A percentile compares a stretch with the other conserved stretches of the same genome.
Conservation (phyloP, 2,888 invertebrate genomes). For the Drosophila prostipennis region DNA sequence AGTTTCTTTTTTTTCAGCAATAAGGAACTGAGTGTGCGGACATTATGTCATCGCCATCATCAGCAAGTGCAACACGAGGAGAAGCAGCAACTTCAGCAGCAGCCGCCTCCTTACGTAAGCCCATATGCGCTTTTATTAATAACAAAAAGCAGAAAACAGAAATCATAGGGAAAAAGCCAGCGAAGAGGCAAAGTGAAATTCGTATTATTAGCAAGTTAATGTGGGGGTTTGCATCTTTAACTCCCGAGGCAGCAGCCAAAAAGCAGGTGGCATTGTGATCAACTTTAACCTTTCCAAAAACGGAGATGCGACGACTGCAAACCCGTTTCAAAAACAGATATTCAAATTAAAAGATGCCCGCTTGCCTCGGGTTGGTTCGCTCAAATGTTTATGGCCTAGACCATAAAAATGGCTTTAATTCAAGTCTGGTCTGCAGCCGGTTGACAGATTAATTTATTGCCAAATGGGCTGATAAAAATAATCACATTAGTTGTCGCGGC, state of each 20-base stretch:
- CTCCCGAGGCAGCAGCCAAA: constrained; percentile 3
- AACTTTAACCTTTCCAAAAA: constrained; percentile 61
- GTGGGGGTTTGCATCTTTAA: constrained; percentile 35
- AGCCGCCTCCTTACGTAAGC: constrained; percentile 73
- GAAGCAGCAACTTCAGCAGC: constrained; percentile 13
- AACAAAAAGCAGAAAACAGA: constrained; percentile 39
- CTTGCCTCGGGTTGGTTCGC: constrained; percentile 49
- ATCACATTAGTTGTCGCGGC: constrained; percentile 23
- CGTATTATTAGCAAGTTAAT: constrained; percentile 53
- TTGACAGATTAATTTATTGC: constrained; percentile 38
- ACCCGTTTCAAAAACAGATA: constrained; percentile 55
- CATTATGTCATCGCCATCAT: constrained; percentile 65
- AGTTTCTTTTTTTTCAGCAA: constrained; percentile 47
- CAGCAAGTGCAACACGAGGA: constrained; percentile 44
- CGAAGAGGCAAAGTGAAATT: constrained; percentile 64
- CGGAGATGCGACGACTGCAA: constrained; percentile 33
- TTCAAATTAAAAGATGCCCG: constrained; percentile 34
- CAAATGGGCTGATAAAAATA: constrained; percentile 14
- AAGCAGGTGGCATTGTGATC: constrained; percentile 53
- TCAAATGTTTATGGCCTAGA: constrained; percentile 70
- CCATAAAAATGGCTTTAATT: constrained; percentile 57
- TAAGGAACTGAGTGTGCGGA: constrained; percentile 69
- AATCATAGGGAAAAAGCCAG: constrained; percentile 27
- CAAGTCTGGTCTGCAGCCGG: constrained; percentile 32
- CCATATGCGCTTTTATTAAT: constrained; percentile 70